Evolutionary conservation across 2,113 vertebrate genomes (phyloP).

Genomic region (Galbula dea): DNA sequence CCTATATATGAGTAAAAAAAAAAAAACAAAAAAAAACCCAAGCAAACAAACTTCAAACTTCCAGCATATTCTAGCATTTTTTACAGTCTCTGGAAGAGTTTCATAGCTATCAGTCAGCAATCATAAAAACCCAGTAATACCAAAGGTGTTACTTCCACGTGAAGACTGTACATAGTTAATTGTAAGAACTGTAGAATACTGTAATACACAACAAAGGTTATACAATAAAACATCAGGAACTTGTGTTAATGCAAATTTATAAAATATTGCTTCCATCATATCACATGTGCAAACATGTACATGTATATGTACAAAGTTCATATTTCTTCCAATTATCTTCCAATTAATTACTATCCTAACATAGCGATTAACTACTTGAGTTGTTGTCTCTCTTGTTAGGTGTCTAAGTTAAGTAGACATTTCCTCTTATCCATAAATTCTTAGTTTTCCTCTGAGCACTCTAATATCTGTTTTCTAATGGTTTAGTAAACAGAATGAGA

Average conservation of each 20-base stretch:
- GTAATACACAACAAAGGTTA: background rate
- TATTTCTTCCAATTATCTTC: background rate
- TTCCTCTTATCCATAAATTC: background rate
- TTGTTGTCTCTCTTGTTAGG: background rate
- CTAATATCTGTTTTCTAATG: background rate
- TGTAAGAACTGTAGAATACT: background rate
- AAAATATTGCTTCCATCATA: background rate
- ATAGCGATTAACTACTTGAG: background rate
- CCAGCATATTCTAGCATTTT: background rate
- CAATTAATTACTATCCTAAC: no score
- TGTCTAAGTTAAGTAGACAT: background rate
- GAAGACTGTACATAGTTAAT: background rate
- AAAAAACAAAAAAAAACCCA: background rate
- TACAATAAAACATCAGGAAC: background rate
- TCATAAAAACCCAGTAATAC: background rate
- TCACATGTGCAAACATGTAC: background rate
- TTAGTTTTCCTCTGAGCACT: background rate
- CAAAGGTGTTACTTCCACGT: background rate
- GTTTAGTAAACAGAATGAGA: background rate
- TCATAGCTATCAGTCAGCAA: background rate
- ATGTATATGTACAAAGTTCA: background rate
- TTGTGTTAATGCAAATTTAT: background rate
- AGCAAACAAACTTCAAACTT: background rate
- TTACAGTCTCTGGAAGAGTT: background rate
- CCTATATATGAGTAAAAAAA: background rate